Evolutionary conservation across 2,113 vertebrate species (phyloP), one percentile per base, ranked within the genome.

Genomic region (Pterocles orientalis): DNA sequence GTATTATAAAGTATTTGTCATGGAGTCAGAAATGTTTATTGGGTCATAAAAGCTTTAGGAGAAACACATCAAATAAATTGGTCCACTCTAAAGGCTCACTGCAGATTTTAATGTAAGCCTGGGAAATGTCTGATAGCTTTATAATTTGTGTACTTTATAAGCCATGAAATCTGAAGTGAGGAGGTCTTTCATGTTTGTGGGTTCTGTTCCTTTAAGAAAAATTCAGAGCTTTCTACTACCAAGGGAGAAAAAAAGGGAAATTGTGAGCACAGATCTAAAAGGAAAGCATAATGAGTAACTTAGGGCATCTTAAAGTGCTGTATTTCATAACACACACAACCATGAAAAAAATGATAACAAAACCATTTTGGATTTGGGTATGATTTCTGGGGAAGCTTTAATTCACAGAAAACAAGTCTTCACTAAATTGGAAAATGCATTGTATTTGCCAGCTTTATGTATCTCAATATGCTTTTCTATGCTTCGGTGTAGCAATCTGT

Each of bases 1-100:
- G 61, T 69, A 31, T 91, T 94, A 81, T 66, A n/a, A 95, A 88
- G 50, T 92, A 64, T 91, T 95, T 93, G 84, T 92, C 79, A 58
- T 18, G 53, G 88, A 92, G 53, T 88, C 85, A 90, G 94, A 96
- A 91, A 90, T 80, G 84, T 94, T 96, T 95, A 94, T 90, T 65
- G 81, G 91, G 79, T 92, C 72, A n/a, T 96, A 86, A 96, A 94
- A 78, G 80, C 71, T 92, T 88, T 82, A 95, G 86, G 76, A 87
- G 91, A 92, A 94, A 77, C 48, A 39, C 66, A 95, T 95, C 77
- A 92, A 88, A 94, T 88, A 89, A 94, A 95, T 83, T 34, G 81
- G 70, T 97, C 86, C 80, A 50, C 65, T 90, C 64, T 90, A 25
- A 92, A 83, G 47, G n/a, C 47, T 92, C 51, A 17, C 87, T 84